These are phyloP conservation scores for Cantharis flavilabris DNA, from an alignment of 2,888 invertebrate genomes.

Conservation along the genomic window DNA sequence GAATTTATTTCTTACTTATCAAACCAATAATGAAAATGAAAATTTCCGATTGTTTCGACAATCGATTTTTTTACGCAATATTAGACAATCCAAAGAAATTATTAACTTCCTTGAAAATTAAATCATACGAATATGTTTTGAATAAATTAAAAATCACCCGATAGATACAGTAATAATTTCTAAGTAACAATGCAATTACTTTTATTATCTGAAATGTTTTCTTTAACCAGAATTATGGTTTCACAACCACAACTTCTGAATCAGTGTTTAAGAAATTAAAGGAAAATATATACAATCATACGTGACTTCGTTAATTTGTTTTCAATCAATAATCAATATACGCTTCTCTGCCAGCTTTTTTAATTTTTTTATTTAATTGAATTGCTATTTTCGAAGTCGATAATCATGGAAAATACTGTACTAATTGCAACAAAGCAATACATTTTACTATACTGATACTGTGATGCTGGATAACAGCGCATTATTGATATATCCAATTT, in stretches of 20 bases:
- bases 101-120: not conserved
- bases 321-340: not conserved
- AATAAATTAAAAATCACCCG: not conserved
- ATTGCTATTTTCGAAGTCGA: not conserved
- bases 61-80: too few species aligned
- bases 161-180: not conserved
- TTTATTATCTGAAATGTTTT: not conserved
- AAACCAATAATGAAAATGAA: too few species aligned
- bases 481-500: too few species aligned
- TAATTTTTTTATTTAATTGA: not conserved
- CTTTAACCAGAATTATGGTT: not conserved
- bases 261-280: not conserved
- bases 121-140: not conserved
- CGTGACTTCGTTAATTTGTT: not conserved
- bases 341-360: not conserved
- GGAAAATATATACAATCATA: not conserved
- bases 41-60: too few species aligned
- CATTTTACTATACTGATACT: too few species aligned
- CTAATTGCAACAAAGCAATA: too few species aligned
- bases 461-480: too few species aligned
- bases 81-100: not conserved
- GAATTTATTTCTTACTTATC: too few species aligned
- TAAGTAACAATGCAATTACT: not conserved
- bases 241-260: not conserved
- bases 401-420: too few species aligned